Evolutionary conservation across 2,888 invertebrate genomes (phyloP).

Genomic region (Chirona hameri): DNA sequence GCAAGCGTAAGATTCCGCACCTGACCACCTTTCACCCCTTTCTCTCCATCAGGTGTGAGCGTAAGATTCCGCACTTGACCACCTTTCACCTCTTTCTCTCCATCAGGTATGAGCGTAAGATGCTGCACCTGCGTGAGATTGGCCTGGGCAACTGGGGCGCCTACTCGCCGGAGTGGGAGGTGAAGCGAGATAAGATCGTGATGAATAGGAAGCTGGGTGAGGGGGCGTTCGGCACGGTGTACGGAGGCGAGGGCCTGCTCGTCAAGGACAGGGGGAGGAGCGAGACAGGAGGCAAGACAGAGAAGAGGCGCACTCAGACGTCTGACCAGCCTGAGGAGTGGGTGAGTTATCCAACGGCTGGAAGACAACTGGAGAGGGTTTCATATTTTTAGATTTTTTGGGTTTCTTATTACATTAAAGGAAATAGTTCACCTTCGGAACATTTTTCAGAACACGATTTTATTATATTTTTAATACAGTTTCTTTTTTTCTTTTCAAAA

Average conservation of each 20-base stretch:
- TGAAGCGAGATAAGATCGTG: slow-evolving; percentile 76
- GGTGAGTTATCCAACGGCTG: neutral
- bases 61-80: no score
- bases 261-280: neutral
- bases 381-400: no score
- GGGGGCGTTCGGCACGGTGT: slow-evolving; percentile 92
- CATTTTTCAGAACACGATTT: no score
- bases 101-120: slow-evolving; percentile 59
- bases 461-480: no score
- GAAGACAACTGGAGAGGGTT: no score
- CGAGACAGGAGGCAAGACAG: neutral
- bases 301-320: neutral
- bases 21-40: no score
- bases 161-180: slow-evolving; percentile 68
- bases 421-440: no score
- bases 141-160: neutral
- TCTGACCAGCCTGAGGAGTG: neutral
- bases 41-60: no score
- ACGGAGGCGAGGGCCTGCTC: slow-evolving; percentile 70
- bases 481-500: no score
- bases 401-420: no score
- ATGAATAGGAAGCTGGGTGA: slow-evolving; percentile 80
- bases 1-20: no score
- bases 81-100: neutral
- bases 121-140: slow-evolving; percentile 53